Conservation (phyloP, 2,888 invertebrate species). For the Spisula solida region DNA sequence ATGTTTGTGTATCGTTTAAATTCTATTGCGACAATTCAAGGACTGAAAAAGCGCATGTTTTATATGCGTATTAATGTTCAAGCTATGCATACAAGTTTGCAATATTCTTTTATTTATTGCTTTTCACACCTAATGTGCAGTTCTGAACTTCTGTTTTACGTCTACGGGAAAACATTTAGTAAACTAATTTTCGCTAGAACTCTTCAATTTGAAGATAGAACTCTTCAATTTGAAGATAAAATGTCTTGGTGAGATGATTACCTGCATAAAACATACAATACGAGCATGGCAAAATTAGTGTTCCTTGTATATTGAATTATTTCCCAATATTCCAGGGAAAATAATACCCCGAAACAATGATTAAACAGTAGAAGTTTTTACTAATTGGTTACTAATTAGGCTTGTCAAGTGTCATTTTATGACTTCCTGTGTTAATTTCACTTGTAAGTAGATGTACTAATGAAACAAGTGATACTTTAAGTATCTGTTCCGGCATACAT, state of each 20-base stretch:
- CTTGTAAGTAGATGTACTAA: neutral
- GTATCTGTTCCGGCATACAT: neutral
- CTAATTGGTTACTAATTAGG: slow-evolving; percentile 37
- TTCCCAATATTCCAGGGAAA: neutral
- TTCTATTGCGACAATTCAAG: no score
- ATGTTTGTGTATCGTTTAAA: no score
- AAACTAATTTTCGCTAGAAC: neutral
- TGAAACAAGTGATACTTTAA: slow-evolving; percentile 12
- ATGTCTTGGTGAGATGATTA: slow-evolving; percentile 5
- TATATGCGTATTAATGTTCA: neutral
- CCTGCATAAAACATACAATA: neutral
- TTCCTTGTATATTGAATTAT: slow-evolving; percentile 16
- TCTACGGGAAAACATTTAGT: neutral
- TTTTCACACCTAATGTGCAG: neutral
- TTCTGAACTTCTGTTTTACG: neutral
- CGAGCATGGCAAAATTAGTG: neutral
- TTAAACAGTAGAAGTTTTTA: neutral
- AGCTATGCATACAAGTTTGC: neutral
- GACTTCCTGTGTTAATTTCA: slow-evolving; percentile 39
- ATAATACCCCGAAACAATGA: slow-evolving; percentile 5
- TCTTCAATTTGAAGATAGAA: neutral
- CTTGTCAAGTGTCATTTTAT: slow-evolving; percentile 32
- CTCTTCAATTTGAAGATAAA: neutral
- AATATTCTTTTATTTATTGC: neutral
- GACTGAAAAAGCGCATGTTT: neutral